These are phyloP conservation scores for Druon quercuslanigerum DNA, from an alignment of 1,140 invertebrate species.

Conservation along the genomic window DNA sequence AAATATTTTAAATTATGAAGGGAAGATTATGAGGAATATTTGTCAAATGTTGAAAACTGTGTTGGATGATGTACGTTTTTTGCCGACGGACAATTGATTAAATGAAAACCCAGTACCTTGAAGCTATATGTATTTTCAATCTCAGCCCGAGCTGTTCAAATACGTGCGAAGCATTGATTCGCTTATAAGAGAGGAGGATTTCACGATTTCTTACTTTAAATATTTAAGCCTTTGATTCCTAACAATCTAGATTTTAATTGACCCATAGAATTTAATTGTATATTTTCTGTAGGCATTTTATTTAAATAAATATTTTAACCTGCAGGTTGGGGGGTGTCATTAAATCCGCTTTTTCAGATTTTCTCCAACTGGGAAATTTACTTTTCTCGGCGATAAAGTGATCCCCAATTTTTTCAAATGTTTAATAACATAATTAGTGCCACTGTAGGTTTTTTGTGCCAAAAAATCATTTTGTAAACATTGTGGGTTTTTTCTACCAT, in stretches of 20 bases:
- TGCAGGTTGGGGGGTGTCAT: no score
- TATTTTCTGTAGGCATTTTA: no score
- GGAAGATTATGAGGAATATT: neutral
- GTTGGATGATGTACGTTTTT: neutral
- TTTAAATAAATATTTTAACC: no score
- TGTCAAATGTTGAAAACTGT: neutral
- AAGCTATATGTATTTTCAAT: conserved; percentile 19
- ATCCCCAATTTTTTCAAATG: neutral
- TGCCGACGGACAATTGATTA: neutral
- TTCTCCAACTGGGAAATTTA: neutral
- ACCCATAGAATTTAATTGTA: neutral
- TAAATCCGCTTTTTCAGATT: no score
- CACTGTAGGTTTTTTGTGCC: no score
- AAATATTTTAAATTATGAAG: no score
- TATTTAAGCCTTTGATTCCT: neutral
- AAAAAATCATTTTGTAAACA: no score
- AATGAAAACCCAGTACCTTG: neutral
- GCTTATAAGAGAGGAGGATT: conserved; percentile 20
- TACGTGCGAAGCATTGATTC: conserved; percentile 27
- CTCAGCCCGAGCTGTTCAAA: conserved; percentile 20
- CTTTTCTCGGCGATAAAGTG: neutral
- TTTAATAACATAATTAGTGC: neutral
- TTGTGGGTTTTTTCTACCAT: no score
- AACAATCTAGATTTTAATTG: neutral
- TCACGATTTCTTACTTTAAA: conserved; percentile 19